A percentile compares a stretch with the other conserved stretches of the same genome.
phyloP scores from a whole-genome alignment of 1,140 invertebrate species.

The Ceratoteleas bidentatus region DNA sequence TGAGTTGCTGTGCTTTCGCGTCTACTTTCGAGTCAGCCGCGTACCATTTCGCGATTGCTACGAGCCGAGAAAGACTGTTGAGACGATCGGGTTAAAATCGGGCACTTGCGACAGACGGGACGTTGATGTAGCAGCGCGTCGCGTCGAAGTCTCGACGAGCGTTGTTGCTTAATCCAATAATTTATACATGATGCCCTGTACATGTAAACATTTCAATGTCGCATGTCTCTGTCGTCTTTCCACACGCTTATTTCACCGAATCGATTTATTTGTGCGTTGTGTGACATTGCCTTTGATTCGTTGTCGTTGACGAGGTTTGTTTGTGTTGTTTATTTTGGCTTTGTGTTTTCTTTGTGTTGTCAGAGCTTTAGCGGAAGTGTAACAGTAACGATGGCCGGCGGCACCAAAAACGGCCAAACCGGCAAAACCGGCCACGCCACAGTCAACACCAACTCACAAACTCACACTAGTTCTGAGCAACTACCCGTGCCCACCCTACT shows the following conservation, averaged over 20 bases:
- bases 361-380: slow-evolving; percentile 91
- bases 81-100: slow-evolving; percentile 29
- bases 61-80: slow-evolving; percentile 8
- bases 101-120: slow-evolving; percentile 34
- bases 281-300: slow-evolving; percentile 70
- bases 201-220: slow-evolving; percentile 79
- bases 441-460: slow-evolving; percentile 83
- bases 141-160: slow-evolving; percentile 28
- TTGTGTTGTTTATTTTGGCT: slow-evolving; percentile 82
- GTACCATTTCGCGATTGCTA: slow-evolving; percentile 3
- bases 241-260: slow-evolving; percentile 62
- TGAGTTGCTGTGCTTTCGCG: slow-evolving; percentile 68
- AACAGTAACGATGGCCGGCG: slow-evolving; percentile 86
- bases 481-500: slow-evolving; percentile 81
- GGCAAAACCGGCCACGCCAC: slow-evolving; percentile 80
- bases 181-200: slow-evolving; percentile 59
- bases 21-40: slow-evolving; percentile 15
- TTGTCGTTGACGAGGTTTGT: slow-evolving; percentile 74
- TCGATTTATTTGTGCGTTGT: slow-evolving; percentile 71
- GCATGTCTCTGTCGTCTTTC: slow-evolving; percentile 77
- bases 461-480: slow-evolving; percentile 82
- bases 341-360: slow-evolving; percentile 82
- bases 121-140: slow-evolving; percentile 20
- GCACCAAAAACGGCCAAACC: slow-evolving; percentile 87
- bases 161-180: slow-evolving; percentile 45